Base-by-base conservation (phyloP, 2,113 vertebrate genomes). In the Osmerus mordax region DNA sequence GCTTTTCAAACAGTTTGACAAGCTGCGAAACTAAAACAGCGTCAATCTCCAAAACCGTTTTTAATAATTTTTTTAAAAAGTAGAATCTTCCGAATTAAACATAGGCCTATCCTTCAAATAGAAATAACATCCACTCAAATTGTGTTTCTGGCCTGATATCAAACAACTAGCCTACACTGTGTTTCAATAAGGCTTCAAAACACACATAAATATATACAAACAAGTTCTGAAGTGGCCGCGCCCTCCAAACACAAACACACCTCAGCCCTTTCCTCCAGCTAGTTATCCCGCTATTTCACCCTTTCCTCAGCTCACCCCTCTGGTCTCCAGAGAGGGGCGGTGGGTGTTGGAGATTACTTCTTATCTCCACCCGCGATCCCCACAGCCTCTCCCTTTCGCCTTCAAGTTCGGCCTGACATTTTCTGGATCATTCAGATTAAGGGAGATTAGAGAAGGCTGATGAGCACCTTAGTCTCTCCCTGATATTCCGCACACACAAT, bases 371-470 rank as follows among this genome's bases (percentile, higher is more conserved):
- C 65, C 47, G 55, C 2, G n/a, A 69, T 70, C 53, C 67, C 67
- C 54, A 11, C 36, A 15, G 32, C 32, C 52, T 55, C 65, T 66
- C 23, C 55, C 23, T 71, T 75, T 28, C 36, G 16, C 36, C 36
- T 71, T 64, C 56, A 70, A 62, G 53, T 65, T 41, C 60, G 6
- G 64, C 71, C 65, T 64, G 53, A 66, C 66, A 74, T 74, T 76
- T 79, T 65, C 65, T 72, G 73, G 69, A 87, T 87, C 78, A 76
- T 85, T 83, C 61, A 83, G 86, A 86, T 86, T 84, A 86, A 77
- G 73, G 28, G 12, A 85, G 83, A 87, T 87, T 85, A 86, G 4
- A 65, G 59, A 61, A 54, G 60, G 41, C 29, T 62, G 62, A 67
- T 79, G 56, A 73, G 18, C 36, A 21, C 55, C 60, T 54, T 63